Conservation (phyloP, 2,797 vertebrate genomes). For the Notoglanidium macrostoma region DNA sequence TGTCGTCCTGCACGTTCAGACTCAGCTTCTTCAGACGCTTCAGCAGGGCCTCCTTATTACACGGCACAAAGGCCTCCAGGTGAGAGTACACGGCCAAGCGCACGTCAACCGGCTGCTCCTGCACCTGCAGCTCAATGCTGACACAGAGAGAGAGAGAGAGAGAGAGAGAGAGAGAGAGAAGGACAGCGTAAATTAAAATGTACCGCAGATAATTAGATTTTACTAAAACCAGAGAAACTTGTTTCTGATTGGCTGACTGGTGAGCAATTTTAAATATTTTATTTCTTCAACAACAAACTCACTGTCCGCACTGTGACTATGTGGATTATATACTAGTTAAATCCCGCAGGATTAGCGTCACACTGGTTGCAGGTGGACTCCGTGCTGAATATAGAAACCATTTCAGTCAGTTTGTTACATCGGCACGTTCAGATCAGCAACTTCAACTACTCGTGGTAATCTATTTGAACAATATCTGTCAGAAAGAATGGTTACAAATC, state of each 20-base stretch:
- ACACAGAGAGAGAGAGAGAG: neutral
- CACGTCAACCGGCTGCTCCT: constrained; percentile 84
- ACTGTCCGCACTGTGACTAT: neutral
- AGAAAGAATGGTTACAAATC: too few species aligned
- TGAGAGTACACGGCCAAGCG: constrained; percentile 88
- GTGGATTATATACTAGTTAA: neutral
- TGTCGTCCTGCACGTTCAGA: constrained; percentile 96
- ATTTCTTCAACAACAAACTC: neutral
- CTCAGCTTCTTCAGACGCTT: constrained; percentile 96
- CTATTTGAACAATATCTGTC: neutral
- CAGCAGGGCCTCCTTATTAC: constrained; percentile 93
- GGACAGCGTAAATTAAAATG: neutral
- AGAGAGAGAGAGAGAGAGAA: too few species aligned
- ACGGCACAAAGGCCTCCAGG: constrained; percentile 95
- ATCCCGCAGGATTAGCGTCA: neutral
- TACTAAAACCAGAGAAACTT: neutral
- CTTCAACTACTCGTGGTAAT: neutral
- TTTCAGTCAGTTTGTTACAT: too few species aligned
- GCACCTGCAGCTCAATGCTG: constrained; percentile 95
- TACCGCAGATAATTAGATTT: neutral
- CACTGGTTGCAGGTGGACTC: neutral
- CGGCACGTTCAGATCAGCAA: neutral
- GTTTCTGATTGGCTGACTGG: neutral
- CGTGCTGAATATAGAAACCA: neutral
- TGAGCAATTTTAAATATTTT: neutral